These are phyloP conservation scores for Erebia epiphron DNA, from an alignment of 2,888 invertebrate genomes.

Conservation along the genomic window DNA sequence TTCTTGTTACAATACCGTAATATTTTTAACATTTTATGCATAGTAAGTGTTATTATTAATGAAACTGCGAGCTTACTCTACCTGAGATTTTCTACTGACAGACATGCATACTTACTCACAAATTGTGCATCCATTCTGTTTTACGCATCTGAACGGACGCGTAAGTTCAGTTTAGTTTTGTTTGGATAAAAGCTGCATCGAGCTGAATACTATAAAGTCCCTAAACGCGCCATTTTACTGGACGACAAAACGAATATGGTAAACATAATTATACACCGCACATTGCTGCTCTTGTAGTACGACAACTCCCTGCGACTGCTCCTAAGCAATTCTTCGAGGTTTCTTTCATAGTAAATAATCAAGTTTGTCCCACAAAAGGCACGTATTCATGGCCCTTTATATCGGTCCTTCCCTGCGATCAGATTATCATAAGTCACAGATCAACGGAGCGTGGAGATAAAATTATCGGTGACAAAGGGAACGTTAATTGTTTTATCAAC, in stretches of 20 bases:
- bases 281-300: background rate
- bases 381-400: conserved; percentile 46
- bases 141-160: no score
- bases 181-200: no score
- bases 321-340: conserved; percentile 32
- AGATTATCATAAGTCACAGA: conserved; percentile 69
- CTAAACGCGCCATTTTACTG: no score
- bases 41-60: no score
- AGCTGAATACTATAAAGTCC: no score
- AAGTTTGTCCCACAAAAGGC: conserved; percentile 41
- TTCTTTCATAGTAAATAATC: conserved; percentile 43
- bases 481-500: conserved; percentile 48
- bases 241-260: background rate
- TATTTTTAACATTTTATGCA: no score
- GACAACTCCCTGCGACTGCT: background rate
- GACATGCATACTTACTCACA: no score
- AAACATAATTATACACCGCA: background rate
- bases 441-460: conserved; percentile 74
- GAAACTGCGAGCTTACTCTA: no score
- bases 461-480: conserved; percentile 71
- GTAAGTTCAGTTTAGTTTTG: no score
- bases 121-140: no score
- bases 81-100: no score
- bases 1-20: no score
- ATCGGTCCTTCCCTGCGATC: conserved; percentile 50